phyloP scores from a whole-genome alignment of 2,888 invertebrate genomes.

The Eupithecia insigniata region DNA sequence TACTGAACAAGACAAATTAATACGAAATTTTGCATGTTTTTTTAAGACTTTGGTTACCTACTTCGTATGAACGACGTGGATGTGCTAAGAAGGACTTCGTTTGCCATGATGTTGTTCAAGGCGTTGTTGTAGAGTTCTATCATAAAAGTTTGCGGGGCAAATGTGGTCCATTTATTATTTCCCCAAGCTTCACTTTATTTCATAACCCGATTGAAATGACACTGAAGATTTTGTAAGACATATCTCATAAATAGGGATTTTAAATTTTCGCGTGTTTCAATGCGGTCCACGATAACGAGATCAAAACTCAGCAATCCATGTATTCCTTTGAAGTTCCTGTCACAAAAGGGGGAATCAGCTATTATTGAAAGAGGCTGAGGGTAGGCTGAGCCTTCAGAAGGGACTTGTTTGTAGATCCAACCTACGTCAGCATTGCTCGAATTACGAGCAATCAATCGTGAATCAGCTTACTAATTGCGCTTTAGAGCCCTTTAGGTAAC shows the following conservation, averaged over 20 bases:
- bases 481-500: too few relatives aligned
- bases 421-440: conserved; percentile 38
- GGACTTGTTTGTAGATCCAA: conserved; percentile 56
- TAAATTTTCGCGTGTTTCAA: conserved; percentile 2
- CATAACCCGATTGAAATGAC: background rate
- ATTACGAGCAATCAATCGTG: background rate
- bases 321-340: conserved; percentile 56
- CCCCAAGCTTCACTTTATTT: background rate
- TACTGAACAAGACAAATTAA: background rate
- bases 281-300: conserved; percentile 19
- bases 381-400: conserved; percentile 53
- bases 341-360: conserved; percentile 60
- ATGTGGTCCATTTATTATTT: background rate
- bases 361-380: conserved; percentile 55
- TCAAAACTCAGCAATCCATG: conserved; percentile 46
- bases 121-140: background rate
- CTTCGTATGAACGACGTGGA: too few relatives aligned
- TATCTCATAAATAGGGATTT: background rate
- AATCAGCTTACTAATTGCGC: background rate
- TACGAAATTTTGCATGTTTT: background rate
- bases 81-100: background rate
- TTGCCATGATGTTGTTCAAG: background rate
- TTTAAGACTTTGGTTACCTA: background rate
- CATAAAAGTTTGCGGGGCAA: background rate
- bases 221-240: background rate